phyloP scores from a whole-genome alignment of 2,113 vertebrate genomes.

The Carollia perspicillata region DNA sequence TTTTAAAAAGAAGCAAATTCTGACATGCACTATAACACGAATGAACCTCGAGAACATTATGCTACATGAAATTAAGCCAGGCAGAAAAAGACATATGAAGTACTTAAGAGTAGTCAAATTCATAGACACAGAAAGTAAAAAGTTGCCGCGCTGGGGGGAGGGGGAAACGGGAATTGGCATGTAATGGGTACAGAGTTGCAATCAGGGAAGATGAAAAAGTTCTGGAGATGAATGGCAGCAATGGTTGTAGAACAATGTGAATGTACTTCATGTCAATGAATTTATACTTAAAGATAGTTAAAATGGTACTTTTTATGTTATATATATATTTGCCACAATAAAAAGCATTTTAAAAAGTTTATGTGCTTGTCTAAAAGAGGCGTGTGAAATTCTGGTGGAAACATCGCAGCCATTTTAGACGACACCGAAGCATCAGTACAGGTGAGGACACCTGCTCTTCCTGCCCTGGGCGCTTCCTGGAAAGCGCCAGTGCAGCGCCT shows the following conservation, averaged over 20 bases:
- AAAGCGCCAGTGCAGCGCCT: fast-evolving
- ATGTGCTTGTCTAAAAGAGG: background rate
- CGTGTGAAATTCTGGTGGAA: background rate
- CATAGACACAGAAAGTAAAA: background rate
- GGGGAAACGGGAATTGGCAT: background rate
- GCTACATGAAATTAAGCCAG: background rate
- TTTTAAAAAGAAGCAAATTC: background rate
- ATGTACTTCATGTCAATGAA: background rate
- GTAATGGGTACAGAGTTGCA: too few relatives aligned
- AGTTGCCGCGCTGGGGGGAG: background rate
- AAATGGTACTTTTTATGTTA: background rate
- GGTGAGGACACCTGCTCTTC: background rate
- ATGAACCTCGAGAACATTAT: background rate
- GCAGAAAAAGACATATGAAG: background rate
- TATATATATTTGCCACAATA: background rate
- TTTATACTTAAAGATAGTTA: background rate
- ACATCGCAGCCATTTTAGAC: background rate
- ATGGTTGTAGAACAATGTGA: background rate
- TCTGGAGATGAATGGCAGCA: background rate
- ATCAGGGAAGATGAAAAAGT: too few relatives aligned
- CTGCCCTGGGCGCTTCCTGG: background rate
- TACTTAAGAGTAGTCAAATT: background rate
- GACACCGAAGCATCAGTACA: background rate
- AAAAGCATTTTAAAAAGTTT: background rate
- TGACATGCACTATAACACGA: background rate